These are phyloP conservation scores for Heliangelus exortis DNA, from an alignment of 2,797 vertebrate genomes.

Conservation along the genomic window DNA sequence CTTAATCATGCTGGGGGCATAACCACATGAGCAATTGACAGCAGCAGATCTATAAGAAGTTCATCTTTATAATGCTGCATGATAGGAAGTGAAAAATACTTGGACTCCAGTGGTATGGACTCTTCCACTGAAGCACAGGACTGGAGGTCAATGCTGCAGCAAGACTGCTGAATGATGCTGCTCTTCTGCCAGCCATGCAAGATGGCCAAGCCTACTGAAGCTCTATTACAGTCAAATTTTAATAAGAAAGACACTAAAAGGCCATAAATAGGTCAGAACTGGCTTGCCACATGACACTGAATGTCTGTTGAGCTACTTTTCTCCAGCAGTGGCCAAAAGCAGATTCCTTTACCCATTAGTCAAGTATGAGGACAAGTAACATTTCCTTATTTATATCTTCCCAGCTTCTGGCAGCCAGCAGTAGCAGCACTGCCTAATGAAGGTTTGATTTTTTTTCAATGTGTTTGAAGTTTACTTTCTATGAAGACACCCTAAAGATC, in stretches of 20 bases:
- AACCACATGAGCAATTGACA: not conserved
- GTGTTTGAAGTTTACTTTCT: not conserved
- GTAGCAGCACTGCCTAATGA: constrained; percentile 13
- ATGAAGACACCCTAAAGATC: not conserved
- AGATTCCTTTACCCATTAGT: constrained; percentile 20
- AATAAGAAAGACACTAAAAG: not conserved
- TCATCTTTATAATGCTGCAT: not conserved
- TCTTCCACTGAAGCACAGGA: not conserved
- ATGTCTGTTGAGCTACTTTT: not conserved
- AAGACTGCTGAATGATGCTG: not conserved
- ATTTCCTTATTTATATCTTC: constrained; percentile 48
- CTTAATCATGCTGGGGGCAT: not conserved
- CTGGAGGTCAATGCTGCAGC: not conserved
- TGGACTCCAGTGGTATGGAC: rapidly evolving
- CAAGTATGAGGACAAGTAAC: constrained; percentile 22
- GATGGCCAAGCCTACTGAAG: not conserved
- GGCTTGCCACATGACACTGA: not conserved
- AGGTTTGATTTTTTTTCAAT: constrained; percentile 42
- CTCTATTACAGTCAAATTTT: not conserved
- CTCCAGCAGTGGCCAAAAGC: constrained; percentile 10
- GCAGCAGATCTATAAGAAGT: not conserved
- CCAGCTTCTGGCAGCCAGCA: constrained; percentile 29
- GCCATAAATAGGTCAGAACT: not conserved
- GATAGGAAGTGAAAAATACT: not conserved
- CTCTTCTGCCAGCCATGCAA: rapidly evolving